These are phyloP conservation scores for Drosophila rhopaloa DNA, from an alignment of 1,140 invertebrate species.

Conservation along the genomic window DNA sequence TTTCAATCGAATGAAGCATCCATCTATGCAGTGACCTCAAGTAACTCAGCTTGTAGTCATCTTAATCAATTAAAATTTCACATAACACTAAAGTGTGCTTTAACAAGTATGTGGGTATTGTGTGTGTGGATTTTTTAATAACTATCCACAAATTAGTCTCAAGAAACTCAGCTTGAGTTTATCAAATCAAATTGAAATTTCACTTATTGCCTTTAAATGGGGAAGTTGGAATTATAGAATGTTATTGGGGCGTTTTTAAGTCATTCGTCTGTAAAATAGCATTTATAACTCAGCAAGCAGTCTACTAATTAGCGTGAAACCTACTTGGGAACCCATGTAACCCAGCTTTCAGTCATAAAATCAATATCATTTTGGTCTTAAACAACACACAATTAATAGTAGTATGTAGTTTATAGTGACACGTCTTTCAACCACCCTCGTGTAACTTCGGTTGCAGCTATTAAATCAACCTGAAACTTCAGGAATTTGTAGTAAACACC, in stretches of 20 bases:
- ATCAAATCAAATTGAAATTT: neutral
- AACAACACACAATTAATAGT: neutral
- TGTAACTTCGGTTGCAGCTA: slow-evolving; percentile 10
- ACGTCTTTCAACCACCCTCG: neutral
- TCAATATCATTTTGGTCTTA: neutral
- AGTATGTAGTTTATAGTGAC: too few relatives aligned
- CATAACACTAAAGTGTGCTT: neutral
- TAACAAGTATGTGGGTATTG: neutral
- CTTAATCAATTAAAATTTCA: neutral
- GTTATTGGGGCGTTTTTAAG: too few relatives aligned
- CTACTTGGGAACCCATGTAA: too few relatives aligned
- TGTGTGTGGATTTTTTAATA: neutral
- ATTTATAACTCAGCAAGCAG: too few relatives aligned
- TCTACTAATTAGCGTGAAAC: too few relatives aligned
- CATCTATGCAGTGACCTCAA: slow-evolving; percentile 2
- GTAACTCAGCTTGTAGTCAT: slow-evolving; percentile 2
- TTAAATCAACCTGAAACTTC: neutral
- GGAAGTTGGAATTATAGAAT: neutral
- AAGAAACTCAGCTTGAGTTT: neutral
- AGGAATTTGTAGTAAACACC: neutral
- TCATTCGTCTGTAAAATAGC: neutral
- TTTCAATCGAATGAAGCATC: slow-evolving; percentile 5
- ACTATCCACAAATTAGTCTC: neutral
- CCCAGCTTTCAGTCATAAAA: neutral
- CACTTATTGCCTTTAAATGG: neutral